Evolutionary conservation across 2,888 invertebrate genomes (phyloP).

Genomic region (Lutraria lutraria): DNA sequence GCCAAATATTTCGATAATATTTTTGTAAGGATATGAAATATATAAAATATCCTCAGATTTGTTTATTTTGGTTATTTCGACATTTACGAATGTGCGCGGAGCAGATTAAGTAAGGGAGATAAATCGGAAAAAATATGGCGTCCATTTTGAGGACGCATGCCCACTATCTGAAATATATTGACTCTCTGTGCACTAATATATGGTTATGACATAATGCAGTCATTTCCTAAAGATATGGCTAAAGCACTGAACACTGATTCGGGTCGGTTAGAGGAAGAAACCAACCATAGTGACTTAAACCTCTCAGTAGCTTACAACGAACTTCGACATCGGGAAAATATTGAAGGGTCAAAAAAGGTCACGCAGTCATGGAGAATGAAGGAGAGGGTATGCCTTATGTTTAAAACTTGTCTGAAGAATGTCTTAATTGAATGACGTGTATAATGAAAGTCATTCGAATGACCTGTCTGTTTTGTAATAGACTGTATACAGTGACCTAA

Average conservation of each 20-base stretch:
- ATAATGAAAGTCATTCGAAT: no score
- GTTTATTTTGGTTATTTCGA: background rate
- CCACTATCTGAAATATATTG: conserved; percentile 1
- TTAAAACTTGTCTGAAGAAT: background rate
- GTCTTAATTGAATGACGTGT: background rate
- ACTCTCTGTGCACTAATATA: background rate
- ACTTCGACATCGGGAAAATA: conserved; percentile 92
- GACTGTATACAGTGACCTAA: conserved; percentile 1
- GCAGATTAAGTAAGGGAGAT: conserved; percentile 21
- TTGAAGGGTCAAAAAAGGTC: conserved; percentile 90
- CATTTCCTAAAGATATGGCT: conserved; percentile 55
- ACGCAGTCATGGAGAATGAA: conserved; percentile 96
- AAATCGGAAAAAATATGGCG: conserved; percentile 45
- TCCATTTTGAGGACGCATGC: conserved; percentile 42
- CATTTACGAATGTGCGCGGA: conserved; percentile 4
- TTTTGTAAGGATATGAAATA: background rate
- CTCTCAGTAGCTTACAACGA: conserved; percentile 91
- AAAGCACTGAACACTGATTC: conserved; percentile 40
- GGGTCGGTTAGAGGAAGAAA: conserved; percentile 75
- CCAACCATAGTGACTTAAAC: conserved; percentile 78
- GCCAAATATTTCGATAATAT: background rate
- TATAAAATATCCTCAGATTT: background rate
- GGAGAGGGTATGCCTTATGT: conserved; percentile 84
- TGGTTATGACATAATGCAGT: conserved; percentile 45
- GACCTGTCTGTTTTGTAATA: no score